Percentiles rank a stretch among this genome's conserved stretches.
Evolutionary conservation across 2,113 vertebrate genomes (phyloP).

Genomic region (Cavia aperea): DNA sequence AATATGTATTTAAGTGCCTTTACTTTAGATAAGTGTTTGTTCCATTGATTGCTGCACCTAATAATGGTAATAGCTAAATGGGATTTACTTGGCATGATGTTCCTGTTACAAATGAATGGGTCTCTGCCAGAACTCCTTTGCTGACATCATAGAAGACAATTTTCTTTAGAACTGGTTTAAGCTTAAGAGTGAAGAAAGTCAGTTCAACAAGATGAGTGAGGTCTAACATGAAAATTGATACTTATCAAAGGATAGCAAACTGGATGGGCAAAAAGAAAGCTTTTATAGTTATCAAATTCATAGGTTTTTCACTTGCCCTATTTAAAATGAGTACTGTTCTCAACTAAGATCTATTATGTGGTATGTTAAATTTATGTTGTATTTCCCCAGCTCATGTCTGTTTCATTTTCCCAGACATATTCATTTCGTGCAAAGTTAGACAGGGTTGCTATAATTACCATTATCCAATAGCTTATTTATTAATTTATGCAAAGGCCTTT

Average conservation of each 20-base stretch:
- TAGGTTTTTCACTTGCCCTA: constrained; percentile 9
- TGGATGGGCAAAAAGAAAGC: neutral
- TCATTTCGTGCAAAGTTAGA: constrained; percentile 13
- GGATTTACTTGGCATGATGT: neutral
- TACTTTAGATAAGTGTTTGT: constrained; percentile 44
- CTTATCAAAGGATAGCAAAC: neutral
- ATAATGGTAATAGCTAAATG: constrained; percentile 33
- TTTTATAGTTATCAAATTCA: constrained; percentile 28
- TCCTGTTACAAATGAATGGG: constrained; percentile 17
- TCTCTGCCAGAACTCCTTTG: neutral
- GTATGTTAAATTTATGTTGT: neutral
- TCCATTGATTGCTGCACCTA: constrained; percentile 47
- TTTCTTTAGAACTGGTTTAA: constrained; percentile 32
- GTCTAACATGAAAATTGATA: neutral
- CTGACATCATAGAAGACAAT: neutral
- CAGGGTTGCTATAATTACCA: constrained; percentile 18
- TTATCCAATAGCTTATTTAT: constrained; percentile 20
- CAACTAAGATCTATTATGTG: neutral
- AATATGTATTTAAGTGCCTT: constrained; percentile 37
- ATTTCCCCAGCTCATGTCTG: constrained; percentile 16
- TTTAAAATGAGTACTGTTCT: constrained; percentile 26
- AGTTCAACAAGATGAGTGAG: neutral
- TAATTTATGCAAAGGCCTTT: constrained; percentile 17
- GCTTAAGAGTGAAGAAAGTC: neutral
- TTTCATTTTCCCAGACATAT: constrained; percentile 23